Conservation (phyloP, 1,140 invertebrate genomes). For the Pachyrhynchus sulphureomaculatus region DNA sequence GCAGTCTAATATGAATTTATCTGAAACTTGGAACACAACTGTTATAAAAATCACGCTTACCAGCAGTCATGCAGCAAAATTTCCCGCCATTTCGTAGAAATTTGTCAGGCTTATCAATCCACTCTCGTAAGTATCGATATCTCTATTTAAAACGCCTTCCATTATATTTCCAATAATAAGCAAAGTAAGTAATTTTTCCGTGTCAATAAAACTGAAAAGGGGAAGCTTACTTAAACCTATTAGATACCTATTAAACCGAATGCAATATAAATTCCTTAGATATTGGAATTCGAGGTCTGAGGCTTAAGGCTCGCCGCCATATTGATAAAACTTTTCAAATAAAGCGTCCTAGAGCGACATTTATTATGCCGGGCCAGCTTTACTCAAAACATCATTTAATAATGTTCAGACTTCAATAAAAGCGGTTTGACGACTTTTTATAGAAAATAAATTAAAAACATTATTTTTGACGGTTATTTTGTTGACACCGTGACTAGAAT, state of each 20-base stretch:
- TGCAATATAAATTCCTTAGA: constrained; percentile 32
- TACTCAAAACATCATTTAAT: constrained; percentile 12
- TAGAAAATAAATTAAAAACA: background rate
- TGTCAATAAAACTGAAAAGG: background rate
- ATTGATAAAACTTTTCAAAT: constrained; percentile 34
- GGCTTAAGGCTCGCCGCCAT: constrained; percentile 24
- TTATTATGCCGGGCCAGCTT: constrained; percentile 1
- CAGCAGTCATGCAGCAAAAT: no score
- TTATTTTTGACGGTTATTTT: no score
- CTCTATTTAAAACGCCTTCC: no score
- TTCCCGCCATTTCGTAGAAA: no score
- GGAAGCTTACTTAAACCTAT: constrained; percentile 14
- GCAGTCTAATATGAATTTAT: no score
- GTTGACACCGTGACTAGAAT: no score
- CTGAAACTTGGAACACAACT: no score
- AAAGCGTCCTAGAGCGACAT: constrained; percentile 19
- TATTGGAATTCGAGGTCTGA: constrained; percentile 25
- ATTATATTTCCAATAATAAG: no score
- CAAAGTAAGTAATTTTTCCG: background rate
- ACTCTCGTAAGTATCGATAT: no score
- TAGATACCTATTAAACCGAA: constrained; percentile 27
- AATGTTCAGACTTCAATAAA: background rate
- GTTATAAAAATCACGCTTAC: no score
- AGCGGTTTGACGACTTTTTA: background rate
- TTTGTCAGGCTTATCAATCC: no score